A percentile compares a stretch with the other conserved stretches of the same genome.
phyloP scores from a whole-genome alignment of 2,113 vertebrate species.

The Erythrolamprus reginae region DNA sequence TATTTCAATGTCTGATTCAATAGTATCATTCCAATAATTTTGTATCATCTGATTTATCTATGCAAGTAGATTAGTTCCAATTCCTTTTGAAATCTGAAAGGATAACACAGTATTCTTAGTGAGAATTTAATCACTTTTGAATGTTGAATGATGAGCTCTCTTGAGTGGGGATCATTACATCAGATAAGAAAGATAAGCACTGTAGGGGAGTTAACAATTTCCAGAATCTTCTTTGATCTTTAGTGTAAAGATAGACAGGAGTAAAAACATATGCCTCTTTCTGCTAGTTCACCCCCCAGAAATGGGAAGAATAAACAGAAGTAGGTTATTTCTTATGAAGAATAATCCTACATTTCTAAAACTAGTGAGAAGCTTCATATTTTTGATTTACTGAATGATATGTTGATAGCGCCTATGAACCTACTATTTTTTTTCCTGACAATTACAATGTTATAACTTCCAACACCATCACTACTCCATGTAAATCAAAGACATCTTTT shows the following conservation, averaged over 20 bases:
- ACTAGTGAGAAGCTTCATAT: accelerated
- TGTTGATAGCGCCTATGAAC: neutral
- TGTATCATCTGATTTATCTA: neutral
- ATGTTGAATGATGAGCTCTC: neutral
- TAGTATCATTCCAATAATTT: too few relatives aligned
- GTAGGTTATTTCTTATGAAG: neutral
- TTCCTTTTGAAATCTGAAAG: neutral
- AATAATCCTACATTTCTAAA: neutral
- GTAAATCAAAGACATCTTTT: neutral
- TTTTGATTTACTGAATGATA: neutral
- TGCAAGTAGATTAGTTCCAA: neutral
- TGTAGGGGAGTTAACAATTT: neutral
- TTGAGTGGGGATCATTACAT: neutral
- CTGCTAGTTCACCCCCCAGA: neutral
- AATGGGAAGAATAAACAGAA: accelerated
- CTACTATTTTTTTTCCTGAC: neutral
- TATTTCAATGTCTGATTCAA: neutral
- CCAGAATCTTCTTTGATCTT: neutral
- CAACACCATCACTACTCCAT: neutral
- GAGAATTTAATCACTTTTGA: neutral
- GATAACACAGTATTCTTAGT: neutral
- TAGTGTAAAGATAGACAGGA: neutral
- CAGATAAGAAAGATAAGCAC: neutral
- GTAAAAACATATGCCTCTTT: neutral
- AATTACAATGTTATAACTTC: accelerated